Evolutionary conservation across 2,888 invertebrate species (phyloP), one percentile per base, ranked within the genome.

Genomic region (Harpalus rufipes): DNA sequence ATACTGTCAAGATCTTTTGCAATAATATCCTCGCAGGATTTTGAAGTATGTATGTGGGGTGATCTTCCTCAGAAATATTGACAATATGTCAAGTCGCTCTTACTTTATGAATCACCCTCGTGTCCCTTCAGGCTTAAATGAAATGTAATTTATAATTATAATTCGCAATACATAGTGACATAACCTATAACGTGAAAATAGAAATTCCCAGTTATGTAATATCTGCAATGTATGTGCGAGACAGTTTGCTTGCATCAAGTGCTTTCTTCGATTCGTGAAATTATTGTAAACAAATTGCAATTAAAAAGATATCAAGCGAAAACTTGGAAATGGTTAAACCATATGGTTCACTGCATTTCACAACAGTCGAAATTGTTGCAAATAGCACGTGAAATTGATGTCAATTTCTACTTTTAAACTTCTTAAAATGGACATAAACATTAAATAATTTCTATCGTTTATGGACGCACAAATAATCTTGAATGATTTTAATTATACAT

Each of bases 221-320:
- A 14, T 72, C 7, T n/a, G 21, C 44, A 16, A 8, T 41, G 39
- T 41, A 39, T n/a, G 32, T 32, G 32, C 32, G 44, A 14, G 21
- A 41, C 21, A 51, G 44, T 76, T 76, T 51, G 44, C 21, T 76
- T 51, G 44, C 21, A 51, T 76, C 56, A n/a, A 51, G 8, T 14
- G 18, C 39, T 76, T 76, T 56, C 25, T 76, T 68, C 68, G 18
- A 63, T 63, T 63, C 16, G 63, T 7, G 12, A 32, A 76, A 51
- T 72, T 72, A 72, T 51, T 16, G 12, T 76, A 76, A 8, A 51
- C 8, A 76, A 76, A 21, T 72, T 72, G 44, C 21, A 76, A 76
- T 76, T 76, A 76, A 76, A 72, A 76, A 7, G 18, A 51, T 76
- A 76, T 51, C 51, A 76, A 44, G 76, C 21, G 51, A 76, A 65